These are phyloP conservation scores for Astropecten irregularis DNA, from an alignment of 53 echinoderm and acorn worm genomes.

Conservation along the genomic window DNA sequence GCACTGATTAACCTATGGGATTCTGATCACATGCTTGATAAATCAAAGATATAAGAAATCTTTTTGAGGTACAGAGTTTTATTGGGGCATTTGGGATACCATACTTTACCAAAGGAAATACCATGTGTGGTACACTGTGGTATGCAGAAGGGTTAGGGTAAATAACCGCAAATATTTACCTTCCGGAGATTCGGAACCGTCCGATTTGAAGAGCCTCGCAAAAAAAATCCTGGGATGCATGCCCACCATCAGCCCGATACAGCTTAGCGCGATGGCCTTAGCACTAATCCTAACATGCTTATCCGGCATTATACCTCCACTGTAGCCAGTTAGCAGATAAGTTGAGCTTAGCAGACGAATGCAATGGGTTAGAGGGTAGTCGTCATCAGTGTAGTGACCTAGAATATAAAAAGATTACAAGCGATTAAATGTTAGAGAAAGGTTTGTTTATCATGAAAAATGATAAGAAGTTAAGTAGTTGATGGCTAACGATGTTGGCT, in stretches of 20 bases:
- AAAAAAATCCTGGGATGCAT: conserved; percentile 85
- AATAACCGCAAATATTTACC: conserved; percentile 63
- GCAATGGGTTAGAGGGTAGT: conserved; percentile 79
- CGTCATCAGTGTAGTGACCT: conserved; percentile 91
- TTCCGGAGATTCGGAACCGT: conserved; percentile 52
- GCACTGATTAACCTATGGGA: too few relatives aligned
- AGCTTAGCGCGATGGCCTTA: conserved; percentile 83
- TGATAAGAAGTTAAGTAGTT: too few relatives aligned
- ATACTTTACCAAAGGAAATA: too few relatives aligned
- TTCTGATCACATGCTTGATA: too few relatives aligned
- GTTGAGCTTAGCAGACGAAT: conserved; percentile 81
- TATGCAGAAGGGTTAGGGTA: too few relatives aligned
- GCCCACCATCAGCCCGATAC: conserved; percentile 72
- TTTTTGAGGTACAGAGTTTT: too few relatives aligned
- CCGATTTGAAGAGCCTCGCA: conserved; percentile 74
- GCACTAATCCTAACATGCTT: conserved; percentile 84
- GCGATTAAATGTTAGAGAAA: too few relatives aligned
- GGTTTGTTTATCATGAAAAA: too few relatives aligned
- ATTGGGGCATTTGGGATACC: too few relatives aligned
- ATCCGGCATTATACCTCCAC: conserved; percentile 72
- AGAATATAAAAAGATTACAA: neutral
- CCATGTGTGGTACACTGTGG: too few relatives aligned
- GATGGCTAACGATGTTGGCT: too few relatives aligned
- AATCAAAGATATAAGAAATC: too few relatives aligned
- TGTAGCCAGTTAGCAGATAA: conserved; percentile 85